Evolutionary conservation across 2,113 vertebrate species (phyloP).

Genomic region (Corythoichthys intestinalis): DNA sequence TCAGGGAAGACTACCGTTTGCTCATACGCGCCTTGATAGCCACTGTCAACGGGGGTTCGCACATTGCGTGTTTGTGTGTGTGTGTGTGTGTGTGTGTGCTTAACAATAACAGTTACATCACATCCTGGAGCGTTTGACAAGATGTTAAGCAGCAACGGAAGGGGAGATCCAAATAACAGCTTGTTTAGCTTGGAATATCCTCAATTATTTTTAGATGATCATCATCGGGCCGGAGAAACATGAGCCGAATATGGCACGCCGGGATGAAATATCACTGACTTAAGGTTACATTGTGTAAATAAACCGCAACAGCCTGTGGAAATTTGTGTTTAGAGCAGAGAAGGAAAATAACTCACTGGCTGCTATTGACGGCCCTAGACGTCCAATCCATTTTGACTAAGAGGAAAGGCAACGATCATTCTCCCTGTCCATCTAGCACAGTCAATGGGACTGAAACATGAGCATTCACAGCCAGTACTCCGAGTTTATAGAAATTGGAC

Average conservation of each 20-base stretch:
- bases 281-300: neutral
- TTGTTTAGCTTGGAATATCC: conserved; percentile 3
- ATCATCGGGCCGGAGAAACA: neutral
- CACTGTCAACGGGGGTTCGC: neutral
- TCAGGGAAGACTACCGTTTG: neutral
- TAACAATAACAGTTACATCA: conserved; percentile 14
- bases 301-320: neutral
- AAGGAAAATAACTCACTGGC: neutral
- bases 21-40: neutral
- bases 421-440: too few species aligned
- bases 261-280: neutral
- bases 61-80: neutral
- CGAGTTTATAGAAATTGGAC: too few species aligned
- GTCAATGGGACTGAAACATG: too few species aligned
- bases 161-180: conserved; percentile 3
- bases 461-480: too few species aligned
- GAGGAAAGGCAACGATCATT: too few species aligned
- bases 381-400: too few species aligned
- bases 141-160: conserved; percentile 4
- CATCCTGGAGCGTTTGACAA: conserved; percentile 12
- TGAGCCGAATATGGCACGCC: neutral
- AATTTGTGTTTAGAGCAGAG: neutral
- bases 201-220: neutral
- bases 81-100: neutral
- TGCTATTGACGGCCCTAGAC: too few species aligned